Evolutionary conservation across 2,113 vertebrate species (phyloP).

Genomic region (Scolopax mira): DNA sequence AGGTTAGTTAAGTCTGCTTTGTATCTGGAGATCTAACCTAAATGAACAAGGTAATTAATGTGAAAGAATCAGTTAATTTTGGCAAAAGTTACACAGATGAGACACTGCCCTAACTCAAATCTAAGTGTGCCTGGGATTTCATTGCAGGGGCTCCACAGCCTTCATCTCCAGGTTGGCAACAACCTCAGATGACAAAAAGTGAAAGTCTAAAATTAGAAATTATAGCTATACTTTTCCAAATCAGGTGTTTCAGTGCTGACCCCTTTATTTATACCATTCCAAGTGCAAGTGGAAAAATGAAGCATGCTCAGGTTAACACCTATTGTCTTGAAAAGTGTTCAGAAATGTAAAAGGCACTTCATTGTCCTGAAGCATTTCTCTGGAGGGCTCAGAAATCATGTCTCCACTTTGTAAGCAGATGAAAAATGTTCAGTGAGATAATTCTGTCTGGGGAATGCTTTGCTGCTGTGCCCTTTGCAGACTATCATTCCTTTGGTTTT

Average conservation of each 20-base stretch:
- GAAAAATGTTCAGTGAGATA: not conserved
- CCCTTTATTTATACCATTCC: accelerated
- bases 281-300: not conserved
- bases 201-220: not conserved
- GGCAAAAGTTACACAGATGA: not conserved
- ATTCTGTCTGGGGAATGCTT: not conserved
- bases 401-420: not conserved
- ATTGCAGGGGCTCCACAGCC: not conserved
- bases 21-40: not conserved
- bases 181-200: accelerated
- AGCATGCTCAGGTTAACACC: not conserved
- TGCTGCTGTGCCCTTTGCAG: not conserved
- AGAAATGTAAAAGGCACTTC: not conserved
- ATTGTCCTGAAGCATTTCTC: not conserved
- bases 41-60: not conserved
- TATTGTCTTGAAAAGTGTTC: not conserved
- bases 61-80: not conserved
- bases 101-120: not conserved
- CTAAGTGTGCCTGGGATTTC: not conserved
- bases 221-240: not conserved
- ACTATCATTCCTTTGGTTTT: not conserved
- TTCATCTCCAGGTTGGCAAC: not conserved
- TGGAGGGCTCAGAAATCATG: not conserved
- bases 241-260: not conserved
- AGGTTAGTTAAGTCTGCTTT: not conserved